These are phyloP conservation scores for Palloptera scutellata DNA, from an alignment of 2,888 invertebrate genomes.

Conservation along the genomic window DNA sequence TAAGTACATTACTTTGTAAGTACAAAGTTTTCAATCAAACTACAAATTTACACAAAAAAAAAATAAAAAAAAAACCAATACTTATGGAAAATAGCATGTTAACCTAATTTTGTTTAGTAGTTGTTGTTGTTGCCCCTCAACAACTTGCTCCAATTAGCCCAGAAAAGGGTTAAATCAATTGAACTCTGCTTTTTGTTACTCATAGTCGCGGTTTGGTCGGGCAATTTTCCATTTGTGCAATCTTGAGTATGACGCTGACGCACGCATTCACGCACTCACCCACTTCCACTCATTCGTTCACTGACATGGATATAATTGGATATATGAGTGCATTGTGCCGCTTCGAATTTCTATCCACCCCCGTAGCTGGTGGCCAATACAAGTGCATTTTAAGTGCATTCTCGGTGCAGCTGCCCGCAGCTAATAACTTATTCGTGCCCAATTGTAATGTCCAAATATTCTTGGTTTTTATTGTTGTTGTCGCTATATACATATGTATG, in stretches of 20 bases:
- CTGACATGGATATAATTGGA: too few relatives aligned
- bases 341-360: too few relatives aligned
- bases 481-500: too few relatives aligned
- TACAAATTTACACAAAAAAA: background rate
- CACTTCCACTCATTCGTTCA: too few relatives aligned
- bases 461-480: too few relatives aligned
- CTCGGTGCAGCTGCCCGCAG: constrained; percentile 39
- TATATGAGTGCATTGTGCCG: too few relatives aligned
- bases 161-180: constrained; percentile 19
- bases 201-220: background rate
- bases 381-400: constrained; percentile 39
- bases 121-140: background rate
- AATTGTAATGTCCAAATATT: too few relatives aligned
- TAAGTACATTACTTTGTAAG: background rate
- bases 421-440: too few relatives aligned
- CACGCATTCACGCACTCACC: too few relatives aligned
- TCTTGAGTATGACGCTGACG: too few relatives aligned
- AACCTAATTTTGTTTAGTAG: background rate
- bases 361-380: too few relatives aligned
- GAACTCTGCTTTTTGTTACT: constrained; percentile 8
- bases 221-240: too few relatives aligned
- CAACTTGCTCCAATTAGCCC: constrained; percentile 5
- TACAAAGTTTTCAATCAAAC: background rate
- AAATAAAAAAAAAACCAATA: constrained; percentile 1
- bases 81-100: background rate